Evolutionary conservation across 2,113 vertebrate genomes (phyloP), one percentile per base, ranked within the genome.

Genomic region (Notothenia coriiceps): DNA sequence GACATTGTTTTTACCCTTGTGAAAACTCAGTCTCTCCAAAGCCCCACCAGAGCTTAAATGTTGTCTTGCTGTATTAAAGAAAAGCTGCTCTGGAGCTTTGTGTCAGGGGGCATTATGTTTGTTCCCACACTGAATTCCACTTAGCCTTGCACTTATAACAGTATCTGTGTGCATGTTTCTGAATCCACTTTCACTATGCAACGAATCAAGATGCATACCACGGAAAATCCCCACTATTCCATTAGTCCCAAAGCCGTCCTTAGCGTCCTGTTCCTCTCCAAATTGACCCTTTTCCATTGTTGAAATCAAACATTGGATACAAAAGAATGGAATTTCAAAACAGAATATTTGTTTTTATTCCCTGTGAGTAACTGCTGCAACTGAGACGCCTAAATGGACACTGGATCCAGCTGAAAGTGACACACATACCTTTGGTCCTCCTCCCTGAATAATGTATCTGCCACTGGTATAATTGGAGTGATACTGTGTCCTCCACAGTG

Each of bases 371-470:
- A 54, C 56, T 56, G 68, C 47, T 83, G 92, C 77, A 91, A 63
- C 51, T 5, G 85, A 90, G 88, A 2, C 71, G 63, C 57, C 63
- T 60, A 18, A 18, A 3, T 25, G 68, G 89, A 92, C 75, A 88
- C 79, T 43, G 85, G 89, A 94, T 85, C 89, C 80, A 80, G 82
- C 85, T 85, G 90, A 93, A 90, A 92, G 89, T 82, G 79, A 88
- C 88, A 83, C 79, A 80, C 78, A 81, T 77, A 91, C 91, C 90
- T 91, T 86, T 81, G 82, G 75, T 89, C 89, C 91, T 86, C 88
- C 86, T 86, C 88, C 86, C 92, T 98, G 95, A 98, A 98, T 98
- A 96, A 98, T 98, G 96, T 76, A 98, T 96, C 82, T 83, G 83
- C 82, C 73, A 74, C 85, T 92, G 91, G 92, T 86, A 83, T 87